Evolutionary conservation across 2,888 invertebrate genomes (phyloP), one percentile per base, ranked within the genome.

Genomic region (Muschampia plurimacula): DNA sequence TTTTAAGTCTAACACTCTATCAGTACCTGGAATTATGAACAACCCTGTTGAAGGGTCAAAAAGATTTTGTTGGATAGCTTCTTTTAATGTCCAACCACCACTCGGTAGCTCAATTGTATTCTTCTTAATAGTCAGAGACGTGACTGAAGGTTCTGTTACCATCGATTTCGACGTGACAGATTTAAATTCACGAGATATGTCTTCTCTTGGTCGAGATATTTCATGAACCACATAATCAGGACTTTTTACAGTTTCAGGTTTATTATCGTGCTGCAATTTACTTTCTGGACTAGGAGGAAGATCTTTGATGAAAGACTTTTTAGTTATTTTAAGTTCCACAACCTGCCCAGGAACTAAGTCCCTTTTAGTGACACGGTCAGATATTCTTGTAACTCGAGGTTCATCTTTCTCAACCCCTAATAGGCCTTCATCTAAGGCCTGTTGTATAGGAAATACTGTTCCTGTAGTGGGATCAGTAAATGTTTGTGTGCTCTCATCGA

Each of bases 11-110:
- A 98, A 96, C 70, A 97, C 92, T 78, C 98, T 95, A 85, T 98
- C 98, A 7, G 98, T 98, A 13, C 97, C 97, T 2, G 98, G 97
- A 77, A 99, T 97, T 15, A 96, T 96, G 81, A 99, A 98, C 49
- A 97, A 91, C 2, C 99, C 99, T 0, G 96, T 96, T 0, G 95
- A 93, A 1, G 98, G 97, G 88, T 99, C 97, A 80, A 99, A 97
- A 3, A 98, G 89, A 70, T 96, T 96, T 83, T 97, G 96, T 57
- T 97, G 95, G 76, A 99, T 98, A 2, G 98, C 98, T 81, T 98
- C 97, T 69, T 95, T 95, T 2, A 99, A 94, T 72, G 96, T 95
- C 97, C 98, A 98, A 4, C 98, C 98, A 74, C 97, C 97, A 13
- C 95, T 95, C 0, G 98, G 98, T 44, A 98, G 87, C 82, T 98